phyloP scores from a whole-genome alignment of 2,113 vertebrate species.

The Camelus bactrianus region DNA sequence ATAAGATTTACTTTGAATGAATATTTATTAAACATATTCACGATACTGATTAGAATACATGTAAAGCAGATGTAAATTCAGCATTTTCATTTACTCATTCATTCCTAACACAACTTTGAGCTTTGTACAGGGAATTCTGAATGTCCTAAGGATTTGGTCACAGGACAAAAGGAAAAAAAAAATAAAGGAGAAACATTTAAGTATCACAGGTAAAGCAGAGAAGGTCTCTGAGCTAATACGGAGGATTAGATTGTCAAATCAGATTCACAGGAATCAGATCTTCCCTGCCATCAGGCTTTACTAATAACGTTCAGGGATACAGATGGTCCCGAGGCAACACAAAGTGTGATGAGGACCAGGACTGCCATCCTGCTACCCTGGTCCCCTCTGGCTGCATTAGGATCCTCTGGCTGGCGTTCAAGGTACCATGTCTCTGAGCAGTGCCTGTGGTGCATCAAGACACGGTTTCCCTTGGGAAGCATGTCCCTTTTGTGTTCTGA shows the following conservation, averaged over 20 bases:
- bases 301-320: not conserved
- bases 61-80: not conserved
- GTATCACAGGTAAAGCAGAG: not conserved
- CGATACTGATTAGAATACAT: not conserved
- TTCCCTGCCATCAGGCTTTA: not conserved
- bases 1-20: constrained; percentile 38
- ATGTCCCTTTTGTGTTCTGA: not conserved
- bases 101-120: constrained; percentile 21
- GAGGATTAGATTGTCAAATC: not conserved
- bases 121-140: not conserved
- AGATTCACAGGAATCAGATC: not conserved
- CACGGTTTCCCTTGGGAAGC: not conserved
- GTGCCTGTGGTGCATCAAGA: not conserved
- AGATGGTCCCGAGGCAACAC: not conserved
- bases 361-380: not conserved
- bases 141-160: not conserved
- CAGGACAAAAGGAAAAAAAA: not conserved
- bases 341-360: not conserved
- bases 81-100: constrained; percentile 6
- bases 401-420: not conserved
- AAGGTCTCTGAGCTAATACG: not conserved
- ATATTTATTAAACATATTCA: not conserved
- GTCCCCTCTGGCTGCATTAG: not conserved
- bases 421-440: not conserved
- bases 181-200: not conserved